A percentile compares a stretch with the other conserved stretches of the same genome.
phyloP scores from a whole-genome alignment of 1,140 invertebrate species.

The Bradynema listronoti region DNA sequence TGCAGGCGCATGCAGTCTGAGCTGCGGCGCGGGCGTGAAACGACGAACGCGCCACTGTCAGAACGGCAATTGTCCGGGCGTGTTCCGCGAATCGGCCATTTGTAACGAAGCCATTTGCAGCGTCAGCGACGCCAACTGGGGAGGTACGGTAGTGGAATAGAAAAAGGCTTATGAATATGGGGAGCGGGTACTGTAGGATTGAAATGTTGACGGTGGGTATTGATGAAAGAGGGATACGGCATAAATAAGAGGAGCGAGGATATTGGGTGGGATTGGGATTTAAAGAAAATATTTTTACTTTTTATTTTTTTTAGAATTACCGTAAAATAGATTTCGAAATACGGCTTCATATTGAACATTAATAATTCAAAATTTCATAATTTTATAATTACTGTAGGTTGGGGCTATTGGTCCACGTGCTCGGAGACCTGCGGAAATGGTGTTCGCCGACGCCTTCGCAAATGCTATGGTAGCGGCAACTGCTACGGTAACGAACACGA shows the following conservation, averaged over 20 bases:
- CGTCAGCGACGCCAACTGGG: constrained; percentile 48
- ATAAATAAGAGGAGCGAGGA: too few relatives aligned
- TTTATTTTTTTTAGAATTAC: not conserved
- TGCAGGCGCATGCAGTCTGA: constrained; percentile 37
- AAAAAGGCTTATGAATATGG: too few relatives aligned
- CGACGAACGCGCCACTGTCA: constrained; percentile 50
- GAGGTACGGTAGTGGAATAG: too few relatives aligned
- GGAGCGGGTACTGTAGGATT: too few relatives aligned
- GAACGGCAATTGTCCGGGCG: constrained; percentile 49
- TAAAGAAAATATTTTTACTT: constrained; percentile 11
- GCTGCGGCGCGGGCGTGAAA: constrained; percentile 51
- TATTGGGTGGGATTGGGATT: too few relatives aligned
- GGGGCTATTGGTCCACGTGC: constrained; percentile 56
- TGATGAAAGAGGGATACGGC: too few relatives aligned
- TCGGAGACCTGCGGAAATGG: constrained; percentile 49
- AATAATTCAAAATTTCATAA: constrained; percentile 10
- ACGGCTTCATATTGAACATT: too few relatives aligned
- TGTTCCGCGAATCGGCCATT: constrained; percentile 46
- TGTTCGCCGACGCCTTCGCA: constrained; percentile 48
- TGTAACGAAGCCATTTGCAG: constrained; percentile 50
- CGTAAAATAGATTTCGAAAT: not conserved
- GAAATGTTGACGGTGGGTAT: too few relatives aligned
- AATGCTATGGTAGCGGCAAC: constrained; percentile 52
- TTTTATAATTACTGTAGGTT: constrained; percentile 39
- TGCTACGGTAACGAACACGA: constrained; percentile 50